Evolutionary conservation across 2,113 vertebrate species (phyloP).

Genomic region (Ptilonorhynchus violaceus): DNA sequence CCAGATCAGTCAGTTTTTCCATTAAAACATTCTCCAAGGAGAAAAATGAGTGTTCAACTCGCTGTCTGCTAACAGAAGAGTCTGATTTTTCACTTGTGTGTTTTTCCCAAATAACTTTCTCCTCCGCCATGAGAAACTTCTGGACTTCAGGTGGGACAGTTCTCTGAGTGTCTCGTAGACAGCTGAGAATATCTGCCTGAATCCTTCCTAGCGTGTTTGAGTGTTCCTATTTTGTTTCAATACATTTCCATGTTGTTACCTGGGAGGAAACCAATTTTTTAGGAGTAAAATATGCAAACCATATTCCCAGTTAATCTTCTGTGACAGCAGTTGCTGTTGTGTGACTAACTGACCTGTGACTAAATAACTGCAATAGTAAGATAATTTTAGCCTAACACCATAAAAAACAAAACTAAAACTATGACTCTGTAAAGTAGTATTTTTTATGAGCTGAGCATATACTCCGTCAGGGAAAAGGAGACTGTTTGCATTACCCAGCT

Average conservation of each 20-base stretch:
- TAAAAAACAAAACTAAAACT: background rate
- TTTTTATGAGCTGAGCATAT: background rate
- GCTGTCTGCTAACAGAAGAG: background rate
- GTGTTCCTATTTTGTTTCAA: background rate
- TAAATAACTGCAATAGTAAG: background rate
- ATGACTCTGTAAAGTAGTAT: background rate
- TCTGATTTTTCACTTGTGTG: slow-evolving; percentile 1
- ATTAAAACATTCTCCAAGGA: background rate
- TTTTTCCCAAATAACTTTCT: background rate
- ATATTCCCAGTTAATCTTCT: background rate
- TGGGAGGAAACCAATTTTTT: background rate
- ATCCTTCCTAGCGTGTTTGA: background rate
- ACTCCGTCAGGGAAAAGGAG: background rate
- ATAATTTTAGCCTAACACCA: background rate
- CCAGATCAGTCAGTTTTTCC: slow-evolving; percentile 46
- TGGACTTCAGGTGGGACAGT: background rate
- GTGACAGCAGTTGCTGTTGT: background rate
- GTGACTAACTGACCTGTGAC: background rate
- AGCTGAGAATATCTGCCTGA: background rate
- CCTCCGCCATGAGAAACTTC: background rate
- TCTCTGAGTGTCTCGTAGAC: background rate
- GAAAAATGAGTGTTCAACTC: background rate
- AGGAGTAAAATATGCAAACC: background rate
- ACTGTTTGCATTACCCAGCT: background rate
- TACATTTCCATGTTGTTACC: background rate